Evolutionary conservation across 2,797 vertebrate species (phyloP).

Genomic region (Tolypeutes matacus): DNA sequence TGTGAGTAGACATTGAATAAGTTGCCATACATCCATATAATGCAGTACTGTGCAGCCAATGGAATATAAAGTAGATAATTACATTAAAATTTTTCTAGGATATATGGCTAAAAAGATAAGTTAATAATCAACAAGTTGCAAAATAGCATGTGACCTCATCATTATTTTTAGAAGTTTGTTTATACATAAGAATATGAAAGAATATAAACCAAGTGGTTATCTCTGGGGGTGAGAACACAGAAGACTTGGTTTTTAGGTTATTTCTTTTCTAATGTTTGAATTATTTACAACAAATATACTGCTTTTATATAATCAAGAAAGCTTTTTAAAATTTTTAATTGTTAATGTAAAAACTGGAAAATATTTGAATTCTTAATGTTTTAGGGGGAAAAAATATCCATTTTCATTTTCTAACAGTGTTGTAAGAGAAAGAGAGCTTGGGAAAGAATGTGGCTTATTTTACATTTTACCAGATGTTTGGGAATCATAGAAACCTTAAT

Average conservation of each 20-base stretch:
- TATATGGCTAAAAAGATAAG: background rate
- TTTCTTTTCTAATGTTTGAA: background rate
- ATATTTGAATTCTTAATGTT: background rate
- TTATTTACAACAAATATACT: background rate
- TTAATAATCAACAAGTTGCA: background rate
- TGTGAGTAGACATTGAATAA: background rate
- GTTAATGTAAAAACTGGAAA: conserved; percentile 9
- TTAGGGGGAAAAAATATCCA: background rate
- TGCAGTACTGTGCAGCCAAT: background rate
- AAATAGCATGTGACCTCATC: background rate
- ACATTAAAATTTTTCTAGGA: background rate
- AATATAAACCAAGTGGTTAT: background rate
- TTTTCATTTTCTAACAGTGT: background rate
- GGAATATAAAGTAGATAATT: background rate
- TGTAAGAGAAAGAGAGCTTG: background rate
- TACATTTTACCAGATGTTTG: conserved; percentile 5
- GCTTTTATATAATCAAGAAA: background rate
- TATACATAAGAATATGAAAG: background rate
- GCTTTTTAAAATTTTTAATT: background rate
- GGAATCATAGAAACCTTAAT: conserved; percentile 11
- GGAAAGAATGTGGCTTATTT: conserved; percentile 3
- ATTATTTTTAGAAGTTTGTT: background rate
- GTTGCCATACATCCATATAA: background rate
- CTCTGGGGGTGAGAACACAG: background rate
- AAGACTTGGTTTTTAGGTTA: conserved; percentile 22